Evolutionary conservation across 1,140 invertebrate species (phyloP).

Genomic region (Bombus haemorrhoidalis): DNA sequence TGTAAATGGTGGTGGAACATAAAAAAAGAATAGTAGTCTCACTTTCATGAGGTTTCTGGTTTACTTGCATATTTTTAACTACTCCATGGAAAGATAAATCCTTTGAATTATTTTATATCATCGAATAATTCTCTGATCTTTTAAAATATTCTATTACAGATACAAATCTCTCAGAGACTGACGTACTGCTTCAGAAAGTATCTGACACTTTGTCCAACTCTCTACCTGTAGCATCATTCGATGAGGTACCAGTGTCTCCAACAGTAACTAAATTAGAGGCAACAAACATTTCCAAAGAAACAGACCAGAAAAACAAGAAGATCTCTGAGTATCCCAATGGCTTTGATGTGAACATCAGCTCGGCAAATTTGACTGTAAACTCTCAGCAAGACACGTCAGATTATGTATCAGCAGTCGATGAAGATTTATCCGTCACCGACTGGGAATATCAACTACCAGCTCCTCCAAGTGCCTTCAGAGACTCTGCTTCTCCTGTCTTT

Average conservation of each 20-base stretch:
- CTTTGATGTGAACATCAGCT: neutral
- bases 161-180: conserved; percentile 69
- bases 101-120: neutral
- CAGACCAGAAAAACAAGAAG: neutral
- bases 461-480: conserved; percentile 85
- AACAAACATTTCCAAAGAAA: conserved; percentile 32
- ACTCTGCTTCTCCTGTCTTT: conserved; percentile 76
- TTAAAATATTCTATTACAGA: conserved; percentile 7
- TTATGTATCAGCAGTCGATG: conserved; percentile 75
- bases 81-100: neutral
- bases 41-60: neutral
- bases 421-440: conserved; percentile 77
- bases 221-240: neutral
- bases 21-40: neutral
- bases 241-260: neutral
- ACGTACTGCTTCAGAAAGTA: conserved; percentile 78
- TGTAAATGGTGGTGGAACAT: neutral
- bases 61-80: neutral
- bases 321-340: neutral
- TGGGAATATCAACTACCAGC: conserved; percentile 87
- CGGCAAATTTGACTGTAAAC: conserved; percentile 59
- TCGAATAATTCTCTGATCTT: neutral
- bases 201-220: conserved; percentile 77
- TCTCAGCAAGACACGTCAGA: conserved; percentile 77
- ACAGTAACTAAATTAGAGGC: neutral